phyloP scores from a whole-genome alignment of 2,797 vertebrate species.

The Girardinus metallicus region DNA sequence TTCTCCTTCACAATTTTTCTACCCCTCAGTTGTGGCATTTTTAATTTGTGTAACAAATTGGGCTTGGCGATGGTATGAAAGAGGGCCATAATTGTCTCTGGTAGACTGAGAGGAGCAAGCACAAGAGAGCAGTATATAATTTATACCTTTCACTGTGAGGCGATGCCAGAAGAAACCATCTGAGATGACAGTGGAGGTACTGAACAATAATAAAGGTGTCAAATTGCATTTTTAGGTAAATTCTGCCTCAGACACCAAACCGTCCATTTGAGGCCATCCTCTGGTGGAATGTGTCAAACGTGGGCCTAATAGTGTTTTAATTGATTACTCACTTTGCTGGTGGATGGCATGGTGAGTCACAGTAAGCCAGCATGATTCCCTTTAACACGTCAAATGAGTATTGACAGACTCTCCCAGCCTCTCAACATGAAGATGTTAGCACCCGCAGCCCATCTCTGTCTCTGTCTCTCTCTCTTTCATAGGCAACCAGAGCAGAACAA shows the following conservation, averaged over 20 bases:
- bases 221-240: background rate
- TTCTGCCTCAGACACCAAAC: background rate
- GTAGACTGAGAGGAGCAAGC: slow-evolving; percentile 61
- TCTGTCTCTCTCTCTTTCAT: slow-evolving; percentile 4
- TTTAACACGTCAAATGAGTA: slow-evolving; percentile 65
- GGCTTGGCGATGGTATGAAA: slow-evolving; percentile 70
- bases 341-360: slow-evolving; percentile 48
- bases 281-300: slow-evolving; percentile 49
- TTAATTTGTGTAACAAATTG: slow-evolving; percentile 79
- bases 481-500: slow-evolving; percentile 6
- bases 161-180: slow-evolving; percentile 28
- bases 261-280: slow-evolving; percentile 15
- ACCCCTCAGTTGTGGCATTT: slow-evolving; percentile 64
- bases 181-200: slow-evolving; percentile 33
- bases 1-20: slow-evolving; percentile 29
- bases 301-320: slow-evolving; percentile 68
- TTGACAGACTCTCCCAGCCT: slow-evolving; percentile 57
- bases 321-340: slow-evolving; percentile 63
- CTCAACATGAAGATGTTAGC: slow-evolving; percentile 53
- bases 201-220: slow-evolving; percentile 16
- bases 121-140: slow-evolving; percentile 62
- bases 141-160: slow-evolving; percentile 43
- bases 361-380: slow-evolving; percentile 47
- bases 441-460: slow-evolving; percentile 21
- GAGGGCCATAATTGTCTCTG: slow-evolving; percentile 70